phyloP scores from a whole-genome alignment of 2,113 vertebrate genomes.

The Chloropsis hardwickii region DNA sequence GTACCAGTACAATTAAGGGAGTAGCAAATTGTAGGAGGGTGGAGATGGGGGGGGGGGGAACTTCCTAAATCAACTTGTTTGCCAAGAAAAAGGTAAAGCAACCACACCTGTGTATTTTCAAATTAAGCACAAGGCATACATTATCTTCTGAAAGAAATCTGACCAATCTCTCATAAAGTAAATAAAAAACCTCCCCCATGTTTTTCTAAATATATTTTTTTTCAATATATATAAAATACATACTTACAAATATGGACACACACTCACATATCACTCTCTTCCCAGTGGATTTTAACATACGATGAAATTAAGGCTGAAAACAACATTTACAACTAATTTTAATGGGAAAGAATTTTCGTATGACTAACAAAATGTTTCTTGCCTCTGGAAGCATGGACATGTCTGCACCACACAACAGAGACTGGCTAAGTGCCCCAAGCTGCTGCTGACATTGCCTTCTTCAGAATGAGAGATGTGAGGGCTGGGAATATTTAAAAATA shows the following conservation, averaged over 20 bases:
- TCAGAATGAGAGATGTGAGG: not conserved
- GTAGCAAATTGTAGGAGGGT: not conserved
- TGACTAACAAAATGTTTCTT: not conserved
- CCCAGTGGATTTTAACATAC: not conserved
- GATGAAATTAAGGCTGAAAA: not conserved
- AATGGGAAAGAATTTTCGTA: not conserved
- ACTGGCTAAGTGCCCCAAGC: not conserved
- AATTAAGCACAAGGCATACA: not conserved
- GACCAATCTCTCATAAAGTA: not conserved
- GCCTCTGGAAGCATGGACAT: not conserved
- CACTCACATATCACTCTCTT: not conserved
- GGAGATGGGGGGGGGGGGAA: fast-evolving
- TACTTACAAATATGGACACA: not conserved
- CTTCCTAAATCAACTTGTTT: not conserved
- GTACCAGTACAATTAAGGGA: not conserved
- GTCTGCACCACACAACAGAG: not conserved
- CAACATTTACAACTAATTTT: not conserved
- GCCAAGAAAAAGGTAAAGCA: not conserved
- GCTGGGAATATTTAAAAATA: not conserved
- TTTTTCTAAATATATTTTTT: not conserved
- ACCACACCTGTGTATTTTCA: not conserved
- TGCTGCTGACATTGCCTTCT: not conserved
- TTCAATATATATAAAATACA: not conserved
- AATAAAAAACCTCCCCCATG: fast-evolving
- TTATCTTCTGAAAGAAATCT: not conserved